These are phyloP conservation scores for Eledone cirrhosa DNA, from an alignment of 2,888 invertebrate genomes.

Conservation along the genomic window DNA sequence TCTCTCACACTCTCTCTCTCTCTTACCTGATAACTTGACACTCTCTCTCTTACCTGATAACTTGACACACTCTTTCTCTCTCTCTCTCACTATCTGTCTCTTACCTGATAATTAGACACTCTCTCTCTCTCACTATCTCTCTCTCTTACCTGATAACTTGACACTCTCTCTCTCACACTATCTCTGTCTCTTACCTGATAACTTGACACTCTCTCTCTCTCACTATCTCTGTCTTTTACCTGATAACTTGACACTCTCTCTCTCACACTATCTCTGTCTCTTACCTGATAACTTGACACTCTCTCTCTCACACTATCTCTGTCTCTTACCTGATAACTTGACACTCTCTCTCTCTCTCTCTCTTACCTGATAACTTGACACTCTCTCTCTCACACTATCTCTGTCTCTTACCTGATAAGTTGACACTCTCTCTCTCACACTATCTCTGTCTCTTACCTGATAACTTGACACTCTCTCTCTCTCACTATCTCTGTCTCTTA, in stretches of 20 bases:
- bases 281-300: conserved; percentile 58
- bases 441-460: conserved; percentile 45
- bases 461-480: conserved; percentile 47
- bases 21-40: conserved; percentile 56
- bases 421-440: conserved; percentile 47
- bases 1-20: too few relatives aligned
- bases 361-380: conserved; percentile 56
- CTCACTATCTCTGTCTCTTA: conserved; percentile 35
- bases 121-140: not conserved
- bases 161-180: conserved; percentile 50
- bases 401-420: conserved; percentile 50
- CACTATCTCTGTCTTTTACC: conserved; percentile 49
- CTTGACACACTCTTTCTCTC: conserved; percentile 40
- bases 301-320: not conserved
- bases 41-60: conserved; percentile 53
- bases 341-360: conserved; percentile 41
- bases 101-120: conserved; percentile 59
- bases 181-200: conserved; percentile 48
- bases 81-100: too few relatives aligned
- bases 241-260: conserved; percentile 51
- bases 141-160: conserved; percentile 50
- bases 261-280: not conserved
- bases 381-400: conserved; percentile 37
- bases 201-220: conserved; percentile 42
- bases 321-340: conserved; percentile 50